Conservation (phyloP, 1,140 invertebrate species). For the Megalopta genalis region DNA sequence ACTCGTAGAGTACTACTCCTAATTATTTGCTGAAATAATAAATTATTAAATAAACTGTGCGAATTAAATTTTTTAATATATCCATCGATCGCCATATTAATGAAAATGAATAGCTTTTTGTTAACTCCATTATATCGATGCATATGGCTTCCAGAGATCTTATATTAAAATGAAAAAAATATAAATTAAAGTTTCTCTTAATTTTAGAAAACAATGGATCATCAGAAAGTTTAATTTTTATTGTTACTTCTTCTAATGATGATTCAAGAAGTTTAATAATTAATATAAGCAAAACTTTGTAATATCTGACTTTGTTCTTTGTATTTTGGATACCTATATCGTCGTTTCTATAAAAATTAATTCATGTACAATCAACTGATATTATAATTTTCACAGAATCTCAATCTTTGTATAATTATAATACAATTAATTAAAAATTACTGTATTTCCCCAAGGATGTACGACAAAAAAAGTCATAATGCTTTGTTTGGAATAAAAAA, state of each 20-base stretch:
- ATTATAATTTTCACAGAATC: not conserved
- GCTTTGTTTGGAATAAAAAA: not conserved
- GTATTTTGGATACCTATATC: not conserved
- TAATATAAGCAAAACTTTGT: too few relatives aligned
- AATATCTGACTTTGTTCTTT: not conserved
- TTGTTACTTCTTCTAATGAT: too few relatives aligned
- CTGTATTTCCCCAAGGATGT: too few relatives aligned
- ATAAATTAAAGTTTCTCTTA: not conserved
- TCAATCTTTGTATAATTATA: not conserved
- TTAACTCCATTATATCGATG: slow-evolving; percentile 11
- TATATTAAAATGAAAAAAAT: not conserved
- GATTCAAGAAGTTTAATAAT: too few relatives aligned
- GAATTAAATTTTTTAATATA: not conserved
- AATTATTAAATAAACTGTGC: not conserved
- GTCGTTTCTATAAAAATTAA: not conserved
- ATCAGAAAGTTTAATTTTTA: too few relatives aligned
- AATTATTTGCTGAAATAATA: not conserved
- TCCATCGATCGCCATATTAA: not conserved
- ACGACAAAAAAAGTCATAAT: not conserved
- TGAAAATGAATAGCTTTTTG: not conserved
- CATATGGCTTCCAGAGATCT: slow-evolving; percentile 52
- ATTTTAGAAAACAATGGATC: not conserved
- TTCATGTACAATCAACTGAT: not conserved
- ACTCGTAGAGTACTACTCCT: not conserved
- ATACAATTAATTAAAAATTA: not conserved